Base-by-base conservation (phyloP, 2,888 invertebrate species). In the Cosmorhoe ocellata region DNA sequence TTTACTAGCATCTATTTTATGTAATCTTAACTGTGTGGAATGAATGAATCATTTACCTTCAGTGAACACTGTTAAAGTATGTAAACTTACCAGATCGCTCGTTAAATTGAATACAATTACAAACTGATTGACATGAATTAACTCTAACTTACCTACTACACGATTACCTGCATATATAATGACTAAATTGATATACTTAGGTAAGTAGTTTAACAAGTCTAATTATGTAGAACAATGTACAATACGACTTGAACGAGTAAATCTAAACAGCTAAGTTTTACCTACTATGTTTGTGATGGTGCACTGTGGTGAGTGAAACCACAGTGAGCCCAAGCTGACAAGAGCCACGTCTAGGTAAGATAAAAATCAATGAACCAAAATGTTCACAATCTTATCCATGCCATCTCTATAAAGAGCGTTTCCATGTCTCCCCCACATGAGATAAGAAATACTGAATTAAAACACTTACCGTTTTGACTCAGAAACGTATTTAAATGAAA, bases 401-500 rank as follows among this genome's bases (percentile, higher is more conserved):
- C 33, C 27, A 42, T 48, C 48, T 43, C 38, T 51, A 54, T 55
- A 57, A 55, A 64, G 43, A 65, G 65, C 63, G 60, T 86, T 88
- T 74, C 66, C 81, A 72, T 84, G 87, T 87, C 78, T 64, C 63
- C 63, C 33, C 45, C 63, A 68, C 75, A 77, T 78, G 80, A 76
- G 80, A 74, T 72, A 73, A 67, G 75, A 73, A 76, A 74, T 76
- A 79, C 81, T 74, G 76, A 83, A 86, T 87, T 88, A 86, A 87
- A 84, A 79, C 74, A 61, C 74, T 77, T 70, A 67, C 68, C 79
- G 75, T 77, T 83, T 80, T 78, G 77, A 68, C 73, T 76, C 66
- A 70, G 77, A 75, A 79, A 81, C 79, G 79, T 81, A 85, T 86
- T 85, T 84, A 86, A 88, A 87, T 87, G 84, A 86, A 87, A 87